Evolutionary conservation across 1,140 invertebrate species (phyloP), one percentile per base, ranked within the genome.

Genomic region (Laupala kohalensis): DNA sequence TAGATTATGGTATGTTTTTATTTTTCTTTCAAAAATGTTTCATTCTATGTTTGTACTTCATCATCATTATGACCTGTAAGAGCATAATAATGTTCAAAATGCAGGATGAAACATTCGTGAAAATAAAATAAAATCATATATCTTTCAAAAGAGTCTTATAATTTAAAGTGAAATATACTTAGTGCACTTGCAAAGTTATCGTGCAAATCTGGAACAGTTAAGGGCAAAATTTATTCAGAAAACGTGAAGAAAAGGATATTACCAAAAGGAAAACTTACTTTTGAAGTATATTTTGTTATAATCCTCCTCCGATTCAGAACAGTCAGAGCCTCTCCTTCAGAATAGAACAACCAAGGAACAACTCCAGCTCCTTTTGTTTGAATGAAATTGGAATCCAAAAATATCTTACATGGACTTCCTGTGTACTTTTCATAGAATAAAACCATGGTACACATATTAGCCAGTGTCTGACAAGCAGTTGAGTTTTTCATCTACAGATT

Each of bases 361-460:
- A 82, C 84, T 73, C 78, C 77, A 6, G 67, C 62, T 15, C 78
- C 77, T 68, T 78, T 80, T 70, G 76, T 80, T 74, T 66, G 78
- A 75, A 78, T 80, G 74, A 73, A 83, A 77, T 25, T 80, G 78
- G 70, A 72, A 71, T 83, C 79, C 72, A 80, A 75, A 73, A 87
- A 85, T 23, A 84, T 72, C 72, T 80, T 81, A 0, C 84, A 81
- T 4, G 78, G 77, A 67, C 76, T 82, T 19, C 81, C 79, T 68
- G 71, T 72, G 64, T 73, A 70, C 71, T 83, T 82, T 69, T 85
- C 83, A 24, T 80, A 79, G 72, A 81, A 86, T 62, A 89, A 78
- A 2, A 86, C 85, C 26, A 91, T 75, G 0, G 84, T 81, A 76
- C 90, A 92, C 77, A 91, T 83, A 79, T 92, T 92, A 3, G 86